Percentiles rank a stretch among this genome's conserved stretches.
phyloP scores from a whole-genome alignment of 2,113 vertebrate genomes.

The Alethe castanea region DNA sequence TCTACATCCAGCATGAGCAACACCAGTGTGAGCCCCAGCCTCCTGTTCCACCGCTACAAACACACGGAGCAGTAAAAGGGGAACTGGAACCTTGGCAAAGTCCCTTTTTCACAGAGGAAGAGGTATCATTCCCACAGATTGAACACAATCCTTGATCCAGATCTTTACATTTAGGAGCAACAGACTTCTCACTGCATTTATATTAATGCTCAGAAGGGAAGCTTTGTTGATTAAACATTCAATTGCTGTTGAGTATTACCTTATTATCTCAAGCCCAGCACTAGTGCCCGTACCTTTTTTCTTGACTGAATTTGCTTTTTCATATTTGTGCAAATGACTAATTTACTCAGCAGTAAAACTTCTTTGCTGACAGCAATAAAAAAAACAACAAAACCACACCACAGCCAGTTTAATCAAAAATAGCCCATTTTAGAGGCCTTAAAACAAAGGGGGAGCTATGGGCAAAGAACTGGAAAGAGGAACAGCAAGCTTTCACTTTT shows the following conservation, averaged over 20 bases:
- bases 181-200: background rate
- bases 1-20: background rate
- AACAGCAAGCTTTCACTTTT: background rate
- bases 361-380: background rate
- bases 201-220: background rate
- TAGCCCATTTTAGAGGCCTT: background rate
- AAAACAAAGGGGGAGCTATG: background rate
- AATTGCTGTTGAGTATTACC: background rate
- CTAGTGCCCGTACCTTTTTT: background rate
- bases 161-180: background rate
- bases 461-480: background rate
- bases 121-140: background rate
- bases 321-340: background rate
- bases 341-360: background rate
- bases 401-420: background rate
- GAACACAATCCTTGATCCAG: background rate
- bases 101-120: background rate
- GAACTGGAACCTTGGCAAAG: background rate
- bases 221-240: constrained; percentile 19
- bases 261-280: background rate
- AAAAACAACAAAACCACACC: background rate
- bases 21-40: background rate
- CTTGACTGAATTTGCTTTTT: background rate
- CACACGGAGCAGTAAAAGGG: accelerated
- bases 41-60: background rate